Conservation (phyloP, 2,797 vertebrate species). For the Cryptoblepharus egeriae region DNA sequence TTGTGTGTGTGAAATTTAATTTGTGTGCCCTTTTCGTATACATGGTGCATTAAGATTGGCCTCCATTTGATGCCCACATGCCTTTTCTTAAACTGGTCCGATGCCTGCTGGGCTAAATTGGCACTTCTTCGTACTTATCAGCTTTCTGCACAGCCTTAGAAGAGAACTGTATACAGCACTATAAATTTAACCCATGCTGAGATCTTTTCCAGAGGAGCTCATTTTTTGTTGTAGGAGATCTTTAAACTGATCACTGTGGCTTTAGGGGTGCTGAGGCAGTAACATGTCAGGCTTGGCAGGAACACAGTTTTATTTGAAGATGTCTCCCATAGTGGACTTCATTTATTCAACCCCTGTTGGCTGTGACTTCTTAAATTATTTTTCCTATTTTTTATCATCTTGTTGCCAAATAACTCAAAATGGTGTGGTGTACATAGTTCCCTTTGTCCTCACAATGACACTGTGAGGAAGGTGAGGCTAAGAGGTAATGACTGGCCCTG, state of each 20-base stretch:
- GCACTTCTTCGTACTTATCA: slow-evolving; percentile 51
- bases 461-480: no score
- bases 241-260: slow-evolving; percentile 45
- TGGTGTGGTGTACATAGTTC: no score
- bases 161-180: slow-evolving; percentile 66
- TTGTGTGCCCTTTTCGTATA: background rate
- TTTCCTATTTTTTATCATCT: no score
- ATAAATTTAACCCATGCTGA: slow-evolving; percentile 63
- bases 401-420: no score
- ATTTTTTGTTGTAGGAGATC: slow-evolving; percentile 64
- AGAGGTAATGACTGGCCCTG: no score
- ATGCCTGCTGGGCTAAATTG: slow-evolving; percentile 60
- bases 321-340: slow-evolving; percentile 50
- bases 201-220: slow-evolving; percentile 62
- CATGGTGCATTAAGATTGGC: background rate
- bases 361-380: background rate
- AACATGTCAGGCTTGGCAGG: slow-evolving; percentile 52
- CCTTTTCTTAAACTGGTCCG: background rate
- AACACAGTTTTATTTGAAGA: slow-evolving; percentile 46
- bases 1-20: background rate
- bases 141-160: slow-evolving; percentile 55
- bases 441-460: no score
- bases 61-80: background rate
- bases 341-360: slow-evolving; percentile 26
- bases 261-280: slow-evolving; percentile 55